Evolutionary conservation across 2,888 invertebrate genomes (phyloP).

Genomic region (Calameuta idolon): DNA sequence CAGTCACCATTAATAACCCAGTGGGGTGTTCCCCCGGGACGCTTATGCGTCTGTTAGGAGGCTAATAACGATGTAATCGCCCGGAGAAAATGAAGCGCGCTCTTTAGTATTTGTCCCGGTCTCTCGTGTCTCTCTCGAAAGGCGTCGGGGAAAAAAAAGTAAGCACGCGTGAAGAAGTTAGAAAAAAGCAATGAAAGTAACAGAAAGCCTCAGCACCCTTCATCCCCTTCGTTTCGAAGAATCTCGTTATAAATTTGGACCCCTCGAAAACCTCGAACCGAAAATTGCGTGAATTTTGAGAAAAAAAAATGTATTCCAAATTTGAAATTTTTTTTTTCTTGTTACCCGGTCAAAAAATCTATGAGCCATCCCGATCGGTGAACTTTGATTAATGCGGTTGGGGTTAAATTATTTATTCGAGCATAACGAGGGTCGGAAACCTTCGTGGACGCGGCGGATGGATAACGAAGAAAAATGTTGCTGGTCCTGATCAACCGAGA

Average conservation of each 20-base stretch:
- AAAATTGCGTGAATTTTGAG: not conserved
- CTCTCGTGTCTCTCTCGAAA: not conserved
- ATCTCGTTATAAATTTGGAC: not conserved
- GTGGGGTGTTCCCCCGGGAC: constrained; percentile 55
- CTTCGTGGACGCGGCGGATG: constrained; percentile 6
- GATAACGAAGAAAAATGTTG: constrained; percentile 51
- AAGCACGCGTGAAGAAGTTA: not conserved
- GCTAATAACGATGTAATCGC: constrained; percentile 58
- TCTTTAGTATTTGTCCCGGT: not conserved
- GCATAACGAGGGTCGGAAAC: constrained; percentile 30
- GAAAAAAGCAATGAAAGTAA: constrained; percentile 15
- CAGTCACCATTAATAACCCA: constrained; percentile 57
- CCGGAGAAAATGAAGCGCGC: constrained; percentile 40
- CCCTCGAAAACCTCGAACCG: rapidly evolving
- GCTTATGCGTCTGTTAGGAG: constrained; percentile 54
- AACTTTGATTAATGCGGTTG: not conserved
- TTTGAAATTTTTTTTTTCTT: not conserved
- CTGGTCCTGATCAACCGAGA: constrained; percentile 14
- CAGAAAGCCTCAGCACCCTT: constrained; percentile 18
- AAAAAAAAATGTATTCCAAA: not conserved
- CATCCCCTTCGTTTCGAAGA: not conserved
- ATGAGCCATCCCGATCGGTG: not conserved
- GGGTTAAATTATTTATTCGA: constrained; percentile 31
- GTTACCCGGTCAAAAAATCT: not conserved
- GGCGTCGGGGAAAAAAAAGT: not conserved